Evolutionary conservation across 2,113 vertebrate species (phyloP), one percentile per base, ranked within the genome.

Genomic region (Chunga burmeisteri): DNA sequence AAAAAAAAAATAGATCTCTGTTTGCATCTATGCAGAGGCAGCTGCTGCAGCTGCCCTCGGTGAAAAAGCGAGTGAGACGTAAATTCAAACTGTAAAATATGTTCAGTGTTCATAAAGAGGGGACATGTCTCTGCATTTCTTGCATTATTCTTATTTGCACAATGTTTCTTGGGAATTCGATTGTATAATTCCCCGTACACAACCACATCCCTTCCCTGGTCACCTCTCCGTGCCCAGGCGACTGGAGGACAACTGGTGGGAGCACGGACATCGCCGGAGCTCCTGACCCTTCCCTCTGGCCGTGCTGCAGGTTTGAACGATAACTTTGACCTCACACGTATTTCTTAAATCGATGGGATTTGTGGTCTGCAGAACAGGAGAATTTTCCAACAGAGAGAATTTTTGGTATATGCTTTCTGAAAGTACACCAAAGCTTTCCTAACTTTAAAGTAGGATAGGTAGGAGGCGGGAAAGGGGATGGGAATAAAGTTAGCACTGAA

Each of bases 241-340:
- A 32, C 20, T 7, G 61, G 49, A 29, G 66, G 40, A 30, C 34
- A 7, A 25, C 47, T 49, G 49, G 26, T 20, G 58, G 49, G 78
- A 63, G 5, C 16, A 2, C 2, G 9, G 65, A 38, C 26, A 13
- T 14, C 5, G 0, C 0, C 0, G 32, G 9, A 23, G 7, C 34
- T 58, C 20, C 88, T 40, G 44, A 11, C 32, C 55, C 32, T 72
- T 63, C 38, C 52, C 22, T 52, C n/a, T 9, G 16, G 36, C 58
- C 2, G 0, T 6, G 36, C 30, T 17, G 36, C 47, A 18, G n/a
- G n/a, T 29, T 5, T 23, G 36, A 47, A 9, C 0, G 5, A 3
- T 47, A 80, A 2, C 40, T 86, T 34, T 27, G 61, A 23, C 50
- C 26, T 71, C 23, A 2, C 14, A 5, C 3, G 0, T 5, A 10